Base-by-base conservation (phyloP, 64 coral and sea anemone genomes). In the Montipora efflorescens region DNA sequence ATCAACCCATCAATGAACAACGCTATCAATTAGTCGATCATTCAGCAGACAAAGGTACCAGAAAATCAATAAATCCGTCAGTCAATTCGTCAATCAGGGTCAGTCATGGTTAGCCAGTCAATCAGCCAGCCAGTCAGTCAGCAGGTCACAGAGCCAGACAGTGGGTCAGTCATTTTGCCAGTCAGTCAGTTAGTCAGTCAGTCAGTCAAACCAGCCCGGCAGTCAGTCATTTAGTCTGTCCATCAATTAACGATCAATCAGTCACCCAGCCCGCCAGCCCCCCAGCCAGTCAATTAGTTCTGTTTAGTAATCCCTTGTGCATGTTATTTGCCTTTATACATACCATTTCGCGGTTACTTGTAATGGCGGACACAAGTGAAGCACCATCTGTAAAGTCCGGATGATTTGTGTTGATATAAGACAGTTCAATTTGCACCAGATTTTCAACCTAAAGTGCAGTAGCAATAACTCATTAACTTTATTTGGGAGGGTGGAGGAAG, bases 351-450 rank as follows among this genome's bases (percentile, higher is more conserved):
- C 94, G 97, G 15, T 95, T 98, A 74, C 87, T 90, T 36, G 93
- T 91, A 80, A 98, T 87, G 18, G 87, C 20, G 16, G 97, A 98
- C 0, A 98, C 92, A 25, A 98, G 72, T 4, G 91, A 79, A 18
- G 97, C 91, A 2, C 94, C 94, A 55, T 98, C 97, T 19, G 97
- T 98, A 62, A 98, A 98, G 70, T 98, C 97, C 59, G 97, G 97
- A 48, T 98, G 97, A 67, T 98, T 98, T 21, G 97, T 98, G 58
- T 98, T 98, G 84, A 98, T 98, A 70, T 98, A 98, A 0, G 97
- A 92, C 68, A 98, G 88, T 67, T 98, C 97, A 67, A 98, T 98
- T 14, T 92, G 75, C 48, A 98, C 97, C 71, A 98, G 69, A 22
- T 98, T 94, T 62, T 98, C 97, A 13, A 98, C 97, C 97, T 98